Base-by-base conservation (phyloP, 2,888 invertebrate species). In the Tuberolachnus salignus region DNA sequence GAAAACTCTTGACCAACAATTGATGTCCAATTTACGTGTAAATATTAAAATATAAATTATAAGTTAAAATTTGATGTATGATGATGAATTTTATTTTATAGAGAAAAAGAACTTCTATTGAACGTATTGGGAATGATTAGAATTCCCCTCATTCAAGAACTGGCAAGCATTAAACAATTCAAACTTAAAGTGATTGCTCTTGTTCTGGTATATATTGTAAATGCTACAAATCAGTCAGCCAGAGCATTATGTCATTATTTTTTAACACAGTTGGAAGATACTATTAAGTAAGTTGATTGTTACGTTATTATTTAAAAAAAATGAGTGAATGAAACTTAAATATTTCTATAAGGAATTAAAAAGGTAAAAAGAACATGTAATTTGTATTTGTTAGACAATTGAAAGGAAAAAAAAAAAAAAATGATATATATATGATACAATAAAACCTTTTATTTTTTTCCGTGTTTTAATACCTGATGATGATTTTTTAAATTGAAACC, bases 1-100 rank as follows among this genome's bases (percentile, higher is more conserved):
- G 84, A 98, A 99, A 87, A 98, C 98, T 0, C 87, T 99, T 51
- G 98, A 99, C 85, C 99, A 99, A 86, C 98, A 98, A 85, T 89
- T 97, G 34, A 97, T 97, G 95, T 94, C 95, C 71, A 94, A 96
- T 84, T 92, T 97, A 91, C 91, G 93, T 88, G 93, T 94, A 86
- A 84, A 61, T 73, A 42, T 13, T 21, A 16, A 53, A 34, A 53
- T n/a, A 34, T 53, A 34, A 11, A 67, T n/a, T 51, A n/a, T n/a
- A 67, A 13, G 3, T 44, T 19, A 42, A 44, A 19, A 21, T 9
- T 10, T 26, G 21, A 23, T 49, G 10, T 16, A 26, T 26, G 0
- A n/a, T n/a, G n/a, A 16, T 44, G 3, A 13, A 26, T 67, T n/a
- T 46, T 49, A 19, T 67, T 14, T 84, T 85, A 14, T 84, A 94